Base-by-base conservation (phyloP, 2,113 vertebrate genomes). In the Lepus europaeus region DNA sequence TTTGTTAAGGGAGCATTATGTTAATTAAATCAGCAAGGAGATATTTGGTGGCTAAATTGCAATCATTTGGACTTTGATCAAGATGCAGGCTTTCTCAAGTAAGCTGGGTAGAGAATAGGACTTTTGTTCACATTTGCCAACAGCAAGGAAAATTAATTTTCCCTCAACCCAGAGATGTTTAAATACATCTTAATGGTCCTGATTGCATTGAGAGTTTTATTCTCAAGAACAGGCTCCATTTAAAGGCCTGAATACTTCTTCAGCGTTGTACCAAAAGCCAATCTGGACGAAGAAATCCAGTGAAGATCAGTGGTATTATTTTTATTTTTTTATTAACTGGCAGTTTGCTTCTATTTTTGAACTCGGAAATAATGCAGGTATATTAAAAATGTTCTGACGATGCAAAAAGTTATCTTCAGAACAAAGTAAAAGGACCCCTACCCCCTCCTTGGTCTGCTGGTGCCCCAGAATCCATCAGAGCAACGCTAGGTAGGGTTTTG, bases 181-280 rank as follows among this genome's bases (percentile, higher is more conserved):
- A 91, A 96, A 97, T 95, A 51, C 53, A n/a, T 93, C 92, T 97
- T 97, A 97, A 98, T 98, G 97, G 90, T 96, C 45, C 59, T 97
- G 85, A 96, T 96, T 95, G 96, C 31, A 64, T 70, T 86, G 90
- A 95, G 83, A 96, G 45, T 16, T 92, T 96, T 96, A 84, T 95
- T 93, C 59, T 63, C 51, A 45, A 86, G 84, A 53, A 56, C 93
- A 95, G 95, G 73, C 84, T 97, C 61, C 76, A 31, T 68, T 95
- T 95, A 66, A 92, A 81, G 72, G 59, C 56, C 66, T 87, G 45
- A 90, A 90, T 39, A 49, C 9, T 73, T 96, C 81, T 81, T 49
- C 72, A 88, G 74, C 87, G 36, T 4, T 4, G 14, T 12, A 53
- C 59, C 51, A n/a, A 86, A 90, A 90, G 72, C 10, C 25, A 78